Base-by-base conservation (phyloP, 2,113 vertebrate species). In the Pipra filicauda region DNA sequence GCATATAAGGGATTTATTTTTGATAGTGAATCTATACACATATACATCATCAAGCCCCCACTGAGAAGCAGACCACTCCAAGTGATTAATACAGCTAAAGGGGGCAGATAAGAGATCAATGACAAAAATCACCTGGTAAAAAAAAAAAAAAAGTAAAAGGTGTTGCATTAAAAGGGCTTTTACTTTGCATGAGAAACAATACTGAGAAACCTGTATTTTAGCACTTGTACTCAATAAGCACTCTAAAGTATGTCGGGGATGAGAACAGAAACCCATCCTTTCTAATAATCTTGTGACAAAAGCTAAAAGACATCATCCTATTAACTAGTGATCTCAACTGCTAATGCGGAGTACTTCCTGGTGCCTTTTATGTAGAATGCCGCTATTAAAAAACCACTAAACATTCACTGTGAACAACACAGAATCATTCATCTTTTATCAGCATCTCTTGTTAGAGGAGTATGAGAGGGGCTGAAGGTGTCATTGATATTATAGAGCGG, bases 291-390 rank as follows among this genome's bases (percentile, higher is more conserved):
- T 99, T 97, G 98, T 99, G 99, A 99, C 99, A 99, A 99, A 99
- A 99, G 99, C 99, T 99, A 99, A 99, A 99, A 99, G 99, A 99
- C 99, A 99, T 99, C 99, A 99, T 99, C 99, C 99, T 99, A 99
- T 99, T 99, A 99, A 99, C 98, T 98, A 99, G 98, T 99, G 99
- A 99, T 99, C 99, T 99, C 98, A 98, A 98, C 98, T 97, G 98
- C 99, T 99, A 99, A 99, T 99, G 98, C 98, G 85, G 98, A 99
- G 98, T 98, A 98, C 99, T 99, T 99, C 99, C 99, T 99, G 98
- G 98, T 98, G 98, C 98, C 98, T 99, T 99, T 99, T 98, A 99
- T 97, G 98, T 98, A 97, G 98, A 98, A 98, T 98, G 97, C 97
- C 66, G 98, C 98, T 98, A 99, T 99, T 98, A 98, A 99, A 99